Conservation (phyloP, 2,797 vertebrate species). For the Austrolebias charrua region DNA sequence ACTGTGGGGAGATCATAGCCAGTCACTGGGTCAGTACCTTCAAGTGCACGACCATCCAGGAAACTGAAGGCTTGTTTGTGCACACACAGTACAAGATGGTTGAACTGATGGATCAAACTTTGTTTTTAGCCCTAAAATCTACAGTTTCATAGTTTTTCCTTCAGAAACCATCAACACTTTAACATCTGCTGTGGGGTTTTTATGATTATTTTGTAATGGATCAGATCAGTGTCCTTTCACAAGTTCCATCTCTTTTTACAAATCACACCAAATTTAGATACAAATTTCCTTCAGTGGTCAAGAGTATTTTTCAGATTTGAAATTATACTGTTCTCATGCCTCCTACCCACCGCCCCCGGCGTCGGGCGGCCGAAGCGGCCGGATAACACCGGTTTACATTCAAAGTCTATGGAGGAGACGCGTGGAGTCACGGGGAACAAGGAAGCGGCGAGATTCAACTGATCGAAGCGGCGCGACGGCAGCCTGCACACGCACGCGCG, state of each 20-base stretch:
- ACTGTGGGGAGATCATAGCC: constrained; percentile 98
- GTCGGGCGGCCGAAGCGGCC: no score
- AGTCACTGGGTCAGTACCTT: constrained; percentile 93
- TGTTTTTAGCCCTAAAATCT: not conserved
- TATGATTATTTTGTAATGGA: not conserved
- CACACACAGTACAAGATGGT: not conserved
- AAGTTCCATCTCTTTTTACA: not conserved
- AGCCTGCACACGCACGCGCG: no score
- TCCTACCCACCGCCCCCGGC: no score
- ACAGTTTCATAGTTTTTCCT: not conserved
- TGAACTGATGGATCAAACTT: not conserved
- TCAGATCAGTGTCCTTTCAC: not conserved
- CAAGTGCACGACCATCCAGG: not conserved
- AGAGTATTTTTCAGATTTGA: no score
- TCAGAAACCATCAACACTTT: not conserved
- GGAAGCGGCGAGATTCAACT: no score
- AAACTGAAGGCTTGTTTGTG: not conserved
- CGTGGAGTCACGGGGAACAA: no score
- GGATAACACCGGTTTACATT: no score
- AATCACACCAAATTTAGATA: no score
- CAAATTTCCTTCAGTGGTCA: no score
- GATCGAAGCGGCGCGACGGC: no score
- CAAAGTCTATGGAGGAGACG: no score
- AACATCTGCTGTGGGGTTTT: not conserved
- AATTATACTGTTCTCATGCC: no score